Base-by-base conservation (phyloP, 2,797 vertebrate species). In the Argya squamiceps region DNA sequence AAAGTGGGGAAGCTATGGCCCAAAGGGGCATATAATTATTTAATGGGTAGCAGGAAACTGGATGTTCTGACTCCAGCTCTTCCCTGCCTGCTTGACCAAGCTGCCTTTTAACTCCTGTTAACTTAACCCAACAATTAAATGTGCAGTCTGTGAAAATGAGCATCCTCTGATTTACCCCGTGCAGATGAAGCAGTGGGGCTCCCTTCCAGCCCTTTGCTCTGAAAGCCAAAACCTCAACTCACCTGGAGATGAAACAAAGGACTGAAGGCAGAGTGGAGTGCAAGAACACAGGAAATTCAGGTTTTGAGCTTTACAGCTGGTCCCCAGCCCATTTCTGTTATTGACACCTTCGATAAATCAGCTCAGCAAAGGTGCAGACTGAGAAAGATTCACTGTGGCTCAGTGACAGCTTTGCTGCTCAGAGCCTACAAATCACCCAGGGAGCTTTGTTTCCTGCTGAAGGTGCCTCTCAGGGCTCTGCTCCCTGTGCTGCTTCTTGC, bases 401-500 rank as follows among this genome's bases (percentile, higher is more conserved):
- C 29, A 2, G 43, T 52, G 89, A 34, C 89, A 90, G 76, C 77
- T 81, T 84, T 76, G 69, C 39, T 85, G 15, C 30, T 91, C 59
- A 55, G 82, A 89, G 88, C 63, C 88, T 69, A 69, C 89, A 82
- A 60, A 88, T 92, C 80, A 71, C 47, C 6, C 37, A 26, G 29
- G 43, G 17, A 92, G 32, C 37, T 58, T 81, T 30, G 47, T 73
- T 41, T 46, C 59, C 60, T 23, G 24, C 60, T 69, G 26, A 3
- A 71, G 73, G 59, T 89, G 59, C 88, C 68, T 82, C 30, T 63
- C 34, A 13, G 63, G 53, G 41, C 75, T 94, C 59, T 67, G 78
- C 32, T 39, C 43, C 0, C 0, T 37, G 26, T 1, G 0, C 5
- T 43, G 59, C 36, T 50, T 41, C 55, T 41, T 47, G 59, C 37